Evolutionary conservation across 2,113 vertebrate species (phyloP), one percentile per base, ranked within the genome.

Genomic region (Hiodon alosoides): DNA sequence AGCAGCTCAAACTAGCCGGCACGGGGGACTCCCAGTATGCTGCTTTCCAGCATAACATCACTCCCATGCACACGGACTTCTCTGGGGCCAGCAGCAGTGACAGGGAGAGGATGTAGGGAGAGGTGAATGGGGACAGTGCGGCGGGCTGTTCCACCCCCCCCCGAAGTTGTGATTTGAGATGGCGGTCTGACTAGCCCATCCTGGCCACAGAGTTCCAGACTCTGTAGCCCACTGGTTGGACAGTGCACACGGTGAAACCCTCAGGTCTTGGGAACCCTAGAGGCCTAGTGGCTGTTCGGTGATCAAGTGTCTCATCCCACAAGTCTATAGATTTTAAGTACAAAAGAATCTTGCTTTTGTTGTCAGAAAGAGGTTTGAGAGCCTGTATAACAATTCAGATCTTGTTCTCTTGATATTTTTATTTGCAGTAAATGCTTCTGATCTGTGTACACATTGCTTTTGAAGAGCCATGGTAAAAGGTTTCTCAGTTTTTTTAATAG

Each of bases 1-100:
- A 97, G 88, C 97, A 99, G 78, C 95, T 99, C 7, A 96, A 95
- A 79, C 88, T 96, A 80, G 96, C 97, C 48, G 94, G 95, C 81
- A 93, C 91, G 0, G 94, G 95, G 7, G 92, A 94, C 64, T 94
- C 94, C 0, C 95, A 97, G 17, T 95, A 96, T 0, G 91, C 94
- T 0, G 92, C 92, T 2, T 99, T 96, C 0, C 94, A 97, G 65
- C 95, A 96, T 47, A 98, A 95, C 85, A 98, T 99, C 71, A 92
- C 89, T 3, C 96, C 97, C 0, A 87, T 99, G 90, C 96, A 95
- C 74, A 99, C 97, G 0, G 96, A 99, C 91, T 99, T 99, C 86
- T 96, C 97, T 2, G 87, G 93, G n/a, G 91, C 89, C 77, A 82
- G 85, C 72, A 58, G 76, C 9, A 73, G 79, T 0, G 61, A 89